Base-by-base conservation (phyloP, 2,113 vertebrate species). In the Hypanus sabinus region DNA sequence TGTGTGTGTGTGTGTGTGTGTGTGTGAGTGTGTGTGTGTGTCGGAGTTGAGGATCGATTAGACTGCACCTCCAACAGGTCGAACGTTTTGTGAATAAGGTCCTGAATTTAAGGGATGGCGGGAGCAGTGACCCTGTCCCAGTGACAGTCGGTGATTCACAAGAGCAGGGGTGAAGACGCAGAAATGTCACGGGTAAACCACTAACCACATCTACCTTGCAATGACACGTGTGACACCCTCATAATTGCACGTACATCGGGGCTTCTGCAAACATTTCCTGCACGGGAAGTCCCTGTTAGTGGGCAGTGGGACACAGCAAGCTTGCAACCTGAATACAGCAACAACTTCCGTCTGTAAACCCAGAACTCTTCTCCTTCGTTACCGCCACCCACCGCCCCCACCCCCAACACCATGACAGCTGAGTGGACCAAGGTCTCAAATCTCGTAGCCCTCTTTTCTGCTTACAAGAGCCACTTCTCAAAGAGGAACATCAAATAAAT, bases 401-500 rank as follows among this genome's bases (percentile, higher is more conserved):
- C 16, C 65, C 16, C 68, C 9, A 16, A 46, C 9, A 9, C 68
- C 68, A 1, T 16, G 12, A 70, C 46, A 7, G 68, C 46, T 36
- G 85, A 90, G 60, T 6, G 60, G n/a, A 20, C 12, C 62, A 90
- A 68, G 6, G 30, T 7, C 27, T 16, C 0, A 0, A 62, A 88
- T 1, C 83, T n/a, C 12, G 27, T 0, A 5, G 57, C 57, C 4
- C 57, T 55, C 38, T 30, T 1, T n/a, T 12, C 12, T 57, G 24
- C 0, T 24, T 2, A 55, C 77, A 76, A 36, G 10, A 60, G 36
- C 73, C 71, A 94, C 71, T 27, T 77, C 22, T n/a, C 16, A 27
- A 77, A 94, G 73, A 76, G 60, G 70, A 9, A 76, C 71, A 65
- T 94, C 36, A 30, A 94, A 94, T 94, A 76, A 76, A 65, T 90